These are phyloP conservation scores for honey bee (Apis mellifera) DNA, from an alignment of 1,140 invertebrate species.

Conservation along the genomic window DNA sequence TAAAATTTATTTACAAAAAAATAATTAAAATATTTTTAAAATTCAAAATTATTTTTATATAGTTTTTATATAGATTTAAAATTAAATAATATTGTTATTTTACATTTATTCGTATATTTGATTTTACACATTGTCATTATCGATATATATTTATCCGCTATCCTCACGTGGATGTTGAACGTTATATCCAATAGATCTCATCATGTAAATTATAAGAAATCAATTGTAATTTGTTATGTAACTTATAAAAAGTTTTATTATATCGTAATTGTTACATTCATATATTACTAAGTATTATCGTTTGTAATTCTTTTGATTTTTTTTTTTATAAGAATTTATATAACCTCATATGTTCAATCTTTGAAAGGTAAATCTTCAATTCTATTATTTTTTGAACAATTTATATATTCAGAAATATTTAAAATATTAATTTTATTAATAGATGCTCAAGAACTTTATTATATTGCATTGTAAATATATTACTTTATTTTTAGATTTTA, in stretches of 20 bases:
- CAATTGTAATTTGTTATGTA: not conserved
- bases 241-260: not conserved
- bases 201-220: not conserved
- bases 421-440: not conserved
- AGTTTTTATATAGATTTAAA: no score
- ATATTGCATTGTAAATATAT: not conserved
- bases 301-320: not conserved
- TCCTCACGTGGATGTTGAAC: not conserved
- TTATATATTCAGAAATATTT: not conserved
- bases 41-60: no score
- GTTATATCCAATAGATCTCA: not conserved
- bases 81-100: not conserved
- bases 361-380: not conserved
- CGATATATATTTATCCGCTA: not conserved
- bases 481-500: not conserved
- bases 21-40: not conserved
- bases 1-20: not conserved
- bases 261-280: not conserved
- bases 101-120: not conserved
- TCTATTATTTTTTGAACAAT: not conserved
- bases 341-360: slow-evolving; percentile 25
- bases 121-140: not conserved
- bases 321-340: slow-evolving; percentile 7
- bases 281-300: not conserved
- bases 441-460: not conserved